Evolutionary conservation across 2,797 vertebrate species (phyloP).

Genomic region (Gallinago nigripennis): DNA sequence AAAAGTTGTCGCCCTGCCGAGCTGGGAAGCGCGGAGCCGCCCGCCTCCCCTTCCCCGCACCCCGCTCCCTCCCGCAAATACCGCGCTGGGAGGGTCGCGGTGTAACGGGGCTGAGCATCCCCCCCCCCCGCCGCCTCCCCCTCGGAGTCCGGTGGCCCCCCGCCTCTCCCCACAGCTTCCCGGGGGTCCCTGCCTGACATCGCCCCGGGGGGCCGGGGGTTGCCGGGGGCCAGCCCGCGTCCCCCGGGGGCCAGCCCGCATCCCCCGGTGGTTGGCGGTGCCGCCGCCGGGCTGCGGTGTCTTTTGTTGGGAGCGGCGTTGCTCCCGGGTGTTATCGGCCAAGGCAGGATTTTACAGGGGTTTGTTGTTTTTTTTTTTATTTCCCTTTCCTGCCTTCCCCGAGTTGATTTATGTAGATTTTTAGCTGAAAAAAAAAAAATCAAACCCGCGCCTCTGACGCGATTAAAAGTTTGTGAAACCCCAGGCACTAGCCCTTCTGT

Average conservation of each 20-base stretch:
- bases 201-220: not conserved
- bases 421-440: not conserved
- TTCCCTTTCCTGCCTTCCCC: not conserved
- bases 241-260: not conserved
- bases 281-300: not conserved
- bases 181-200: too few species aligned
- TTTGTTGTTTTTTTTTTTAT: not conserved
- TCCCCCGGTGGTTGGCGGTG: not conserved
- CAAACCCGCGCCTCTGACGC: too few species aligned
- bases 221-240: not conserved
- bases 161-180: too few species aligned
- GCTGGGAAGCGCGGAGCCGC: not conserved
- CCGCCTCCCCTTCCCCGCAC: too few species aligned
- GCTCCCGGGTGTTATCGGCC: not conserved
- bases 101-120: not conserved
- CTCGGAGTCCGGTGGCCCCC: too few species aligned
- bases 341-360: not conserved
- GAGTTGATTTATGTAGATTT: not conserved
- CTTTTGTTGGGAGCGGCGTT: constrained; percentile 30
- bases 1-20: not conserved
- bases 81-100: not conserved
- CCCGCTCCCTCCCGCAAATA: too few species aligned
- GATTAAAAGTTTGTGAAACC: not conserved
- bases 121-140: too few species aligned
- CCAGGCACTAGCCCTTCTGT: not conserved